Conservation (phyloP, 2,113 vertebrate genomes). For the Phaetusa simplex region DNA sequence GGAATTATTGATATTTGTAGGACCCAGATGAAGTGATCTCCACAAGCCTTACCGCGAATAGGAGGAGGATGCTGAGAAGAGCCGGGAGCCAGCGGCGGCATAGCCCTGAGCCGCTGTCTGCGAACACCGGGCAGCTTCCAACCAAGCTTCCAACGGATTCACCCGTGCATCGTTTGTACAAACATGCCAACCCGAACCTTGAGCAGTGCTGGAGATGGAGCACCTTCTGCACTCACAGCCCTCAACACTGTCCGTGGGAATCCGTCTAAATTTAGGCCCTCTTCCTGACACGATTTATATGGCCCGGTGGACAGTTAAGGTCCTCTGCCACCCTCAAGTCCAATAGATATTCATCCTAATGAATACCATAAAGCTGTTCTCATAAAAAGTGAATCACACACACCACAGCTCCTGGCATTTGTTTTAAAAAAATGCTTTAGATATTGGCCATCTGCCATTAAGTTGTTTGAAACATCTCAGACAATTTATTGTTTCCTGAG, state of each 20-base stretch:
- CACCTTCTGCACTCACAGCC: not conserved
- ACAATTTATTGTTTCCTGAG: not conserved
- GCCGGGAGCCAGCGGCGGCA: fast-evolving
- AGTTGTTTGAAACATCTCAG: not conserved
- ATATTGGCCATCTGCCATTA: not conserved
- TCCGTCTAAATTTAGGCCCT: not conserved
- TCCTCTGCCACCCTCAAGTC: not conserved
- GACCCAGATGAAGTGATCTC: too few species aligned
- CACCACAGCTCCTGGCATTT: not conserved
- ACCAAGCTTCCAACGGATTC: fast-evolving
- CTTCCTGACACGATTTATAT: not conserved
- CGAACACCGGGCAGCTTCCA: fast-evolving
- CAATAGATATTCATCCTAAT: not conserved
- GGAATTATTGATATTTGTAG: not conserved
- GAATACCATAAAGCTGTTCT: not conserved
- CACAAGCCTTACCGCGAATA: fast-evolving
- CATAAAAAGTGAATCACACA: not conserved
- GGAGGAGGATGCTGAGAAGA: not conserved
- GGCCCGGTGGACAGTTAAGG: not conserved
- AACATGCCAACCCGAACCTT: not conserved
- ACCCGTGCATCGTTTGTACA: fast-evolving
- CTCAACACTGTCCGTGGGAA: not conserved
- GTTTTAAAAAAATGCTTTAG: not conserved
- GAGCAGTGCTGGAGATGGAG: not conserved
- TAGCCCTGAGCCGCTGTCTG: not conserved